Percentiles rank a stretch among this genome's conserved stretches.
Conservation (phyloP, 2,797 vertebrate species). For the Sebastes vulpes region DNA sequence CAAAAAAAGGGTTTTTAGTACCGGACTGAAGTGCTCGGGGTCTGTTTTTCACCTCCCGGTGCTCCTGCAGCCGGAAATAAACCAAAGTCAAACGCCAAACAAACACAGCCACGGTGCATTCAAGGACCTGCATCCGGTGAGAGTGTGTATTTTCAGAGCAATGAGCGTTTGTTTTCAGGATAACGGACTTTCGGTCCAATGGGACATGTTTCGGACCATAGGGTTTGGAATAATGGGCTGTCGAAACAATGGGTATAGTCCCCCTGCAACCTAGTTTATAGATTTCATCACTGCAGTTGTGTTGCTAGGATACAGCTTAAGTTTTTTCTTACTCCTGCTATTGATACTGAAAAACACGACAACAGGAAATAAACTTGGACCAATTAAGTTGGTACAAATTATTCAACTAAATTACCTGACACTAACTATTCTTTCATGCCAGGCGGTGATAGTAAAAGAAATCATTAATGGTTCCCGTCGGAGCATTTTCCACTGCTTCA, state of each 20-base stretch:
- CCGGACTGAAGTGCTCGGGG: neutral
- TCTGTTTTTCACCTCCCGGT: conserved; percentile 17
- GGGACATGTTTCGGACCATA: neutral
- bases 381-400: neutral
- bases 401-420: neutral
- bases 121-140: neutral
- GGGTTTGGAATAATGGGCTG: neutral
- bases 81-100: conserved; percentile 16
- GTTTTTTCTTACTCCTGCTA: neutral
- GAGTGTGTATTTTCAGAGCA: neutral
- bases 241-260: neutral
- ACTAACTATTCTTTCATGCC: neutral
- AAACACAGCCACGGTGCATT: conserved; percentile 10
- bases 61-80: conserved; percentile 9
- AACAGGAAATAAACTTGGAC: neutral
- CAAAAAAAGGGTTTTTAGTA: neutral
- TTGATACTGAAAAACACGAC: neutral
- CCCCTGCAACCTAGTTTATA: conserved; percentile 26
- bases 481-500: conserved; percentile 51
- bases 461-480: neutral
- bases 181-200: neutral
- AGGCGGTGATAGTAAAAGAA: neutral
- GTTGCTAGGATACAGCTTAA: conserved; percentile 41
- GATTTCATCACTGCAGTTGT: neutral
- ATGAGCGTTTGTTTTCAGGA: neutral